Percentiles rank a stretch among this genome's conserved stretches.
phyloP scores from a whole-genome alignment of 2,113 vertebrate genomes.

The Petaurus breviceps region DNA sequence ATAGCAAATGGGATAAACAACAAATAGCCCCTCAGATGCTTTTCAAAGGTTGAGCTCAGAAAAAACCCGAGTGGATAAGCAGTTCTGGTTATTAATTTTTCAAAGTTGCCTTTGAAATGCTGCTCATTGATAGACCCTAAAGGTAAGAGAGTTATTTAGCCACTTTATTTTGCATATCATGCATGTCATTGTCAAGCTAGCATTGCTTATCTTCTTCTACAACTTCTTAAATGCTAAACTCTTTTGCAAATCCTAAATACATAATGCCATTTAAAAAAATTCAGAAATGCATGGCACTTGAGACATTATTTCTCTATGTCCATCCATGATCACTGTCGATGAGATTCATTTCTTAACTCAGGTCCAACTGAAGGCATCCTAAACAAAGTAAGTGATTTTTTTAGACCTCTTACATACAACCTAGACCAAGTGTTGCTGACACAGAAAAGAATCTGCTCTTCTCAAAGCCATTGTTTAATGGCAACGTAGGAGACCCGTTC shows the following conservation, averaged over 20 bases:
- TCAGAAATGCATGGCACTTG: slow-evolving; percentile 48
- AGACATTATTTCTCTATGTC: slow-evolving; percentile 56
- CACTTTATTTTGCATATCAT: slow-evolving; percentile 46
- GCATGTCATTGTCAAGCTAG: slow-evolving; percentile 34
- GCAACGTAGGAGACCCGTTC: background rate
- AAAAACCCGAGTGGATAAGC: slow-evolving; percentile 12
- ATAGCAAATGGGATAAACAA: slow-evolving; percentile 68
- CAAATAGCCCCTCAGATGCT: slow-evolving; percentile 46
- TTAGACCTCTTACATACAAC: slow-evolving; percentile 36
- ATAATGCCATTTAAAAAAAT: slow-evolving; percentile 26
- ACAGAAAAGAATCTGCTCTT: background rate
- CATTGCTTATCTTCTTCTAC: slow-evolving; percentile 35
- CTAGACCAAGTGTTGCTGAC: slow-evolving; percentile 23
- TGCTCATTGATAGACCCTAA: slow-evolving; percentile 52
- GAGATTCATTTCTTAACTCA: slow-evolving; percentile 60
- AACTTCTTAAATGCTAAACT: slow-evolving; percentile 58
- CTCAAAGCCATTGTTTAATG: slow-evolving; percentile 25
- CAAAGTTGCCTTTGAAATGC: slow-evolving; percentile 56
- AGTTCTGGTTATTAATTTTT: slow-evolving; percentile 68
- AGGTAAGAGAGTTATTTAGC: slow-evolving; percentile 10
- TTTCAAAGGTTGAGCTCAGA: slow-evolving; percentile 52
- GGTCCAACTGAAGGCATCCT: slow-evolving; percentile 50
- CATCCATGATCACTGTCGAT: slow-evolving; percentile 42
- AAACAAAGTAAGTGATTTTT: slow-evolving; percentile 58
- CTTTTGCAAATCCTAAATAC: slow-evolving; percentile 47